Base-by-base conservation (phyloP, 2,113 vertebrate species). In the Thamnophis sirtalis region DNA sequence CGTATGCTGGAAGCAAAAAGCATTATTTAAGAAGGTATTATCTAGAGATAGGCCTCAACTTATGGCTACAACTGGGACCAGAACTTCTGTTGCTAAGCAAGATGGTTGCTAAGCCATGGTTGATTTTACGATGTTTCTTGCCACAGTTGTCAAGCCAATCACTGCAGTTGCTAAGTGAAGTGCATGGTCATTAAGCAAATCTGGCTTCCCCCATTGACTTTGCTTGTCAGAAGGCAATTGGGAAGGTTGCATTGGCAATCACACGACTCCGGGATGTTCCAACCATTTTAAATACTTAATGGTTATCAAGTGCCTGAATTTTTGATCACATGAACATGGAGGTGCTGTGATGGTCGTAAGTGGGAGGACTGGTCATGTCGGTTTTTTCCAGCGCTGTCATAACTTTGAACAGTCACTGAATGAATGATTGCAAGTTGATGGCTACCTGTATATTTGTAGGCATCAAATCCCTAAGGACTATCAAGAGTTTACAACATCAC, bases 1-100 rank as follows among this genome's bases (percentile, higher is more conserved):
- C 95, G 93, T 84, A 92, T 92, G 96, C 4, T 43, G 93, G 84
- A 95, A 88, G 54, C 92, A 93, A 80, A 80, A 80, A 80, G 33
- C 68, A 38, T 80, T 80, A 80, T 38, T 80, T 38, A 80, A 38
- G 33, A 38, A 80, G 33, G 15, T 80, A 19, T 80, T 80, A 21
- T 38, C 28, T 68, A 68, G 24, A 60, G 26, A 63, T n/a, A 63
- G 26, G 26, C 60, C 60, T 63, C 10, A 4, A 63, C 1, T 58
- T 58, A 68, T n/a, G 60, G 60, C 4, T 28, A 68, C 28, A n/a
- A n/a, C 4, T n/a, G 11, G 60, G 60, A 68, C 11, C 28, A 68
- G 60, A 68, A n/a, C n/a, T n/a, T 68, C 60, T n/a, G 10, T 68
- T 15, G 60, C 28, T n/a, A 68, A 68, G 11, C 28, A 68, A 68